phyloP scores from a whole-genome alignment of 2,797 vertebrate species.

The Gila robusta region DNA sequence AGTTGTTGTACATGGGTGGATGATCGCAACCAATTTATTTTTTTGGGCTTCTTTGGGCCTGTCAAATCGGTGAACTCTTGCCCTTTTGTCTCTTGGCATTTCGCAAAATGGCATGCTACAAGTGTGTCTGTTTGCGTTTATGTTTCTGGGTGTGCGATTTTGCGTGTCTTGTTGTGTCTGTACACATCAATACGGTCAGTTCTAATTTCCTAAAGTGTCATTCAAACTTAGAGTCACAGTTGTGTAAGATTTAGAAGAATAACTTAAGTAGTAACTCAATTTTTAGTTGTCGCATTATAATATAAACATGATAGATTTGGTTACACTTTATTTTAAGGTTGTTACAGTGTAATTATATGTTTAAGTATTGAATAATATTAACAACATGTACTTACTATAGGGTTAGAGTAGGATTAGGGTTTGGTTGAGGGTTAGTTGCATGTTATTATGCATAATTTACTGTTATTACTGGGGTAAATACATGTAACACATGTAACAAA shows the following conservation, averaged over 20 bases:
- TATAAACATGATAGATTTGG: not conserved
- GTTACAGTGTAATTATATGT: too few species aligned
- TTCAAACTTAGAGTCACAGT: not conserved
- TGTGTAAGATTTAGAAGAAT: not conserved
- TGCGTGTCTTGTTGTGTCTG: not conserved
- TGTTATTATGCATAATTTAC: too few species aligned
- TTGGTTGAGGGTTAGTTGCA: too few species aligned
- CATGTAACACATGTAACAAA: too few species aligned
- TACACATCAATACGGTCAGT: not conserved
- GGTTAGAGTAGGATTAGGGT: too few species aligned
- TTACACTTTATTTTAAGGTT: too few species aligned
- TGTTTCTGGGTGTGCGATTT: not conserved
- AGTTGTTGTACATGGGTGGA: slow-evolving; percentile 37
- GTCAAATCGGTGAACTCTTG: slow-evolving; percentile 47
- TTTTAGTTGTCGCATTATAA: not conserved
- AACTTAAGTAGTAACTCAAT: not conserved
- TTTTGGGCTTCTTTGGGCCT: slow-evolving; percentile 3
- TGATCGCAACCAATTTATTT: slow-evolving; percentile 35
- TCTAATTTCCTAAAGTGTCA: not conserved
- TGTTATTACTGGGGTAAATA: too few species aligned
- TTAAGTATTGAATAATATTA: too few species aligned
- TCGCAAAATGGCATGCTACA: slow-evolving; percentile 51
- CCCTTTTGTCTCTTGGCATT: slow-evolving; percentile 60
- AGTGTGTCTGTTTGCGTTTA: slow-evolving; percentile 15
- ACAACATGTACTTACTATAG: too few species aligned